Evolutionary conservation across 1,140 invertebrate genomes (phyloP), one percentile per base, ranked within the genome.

Genomic region (Scylla paramamosain): DNA sequence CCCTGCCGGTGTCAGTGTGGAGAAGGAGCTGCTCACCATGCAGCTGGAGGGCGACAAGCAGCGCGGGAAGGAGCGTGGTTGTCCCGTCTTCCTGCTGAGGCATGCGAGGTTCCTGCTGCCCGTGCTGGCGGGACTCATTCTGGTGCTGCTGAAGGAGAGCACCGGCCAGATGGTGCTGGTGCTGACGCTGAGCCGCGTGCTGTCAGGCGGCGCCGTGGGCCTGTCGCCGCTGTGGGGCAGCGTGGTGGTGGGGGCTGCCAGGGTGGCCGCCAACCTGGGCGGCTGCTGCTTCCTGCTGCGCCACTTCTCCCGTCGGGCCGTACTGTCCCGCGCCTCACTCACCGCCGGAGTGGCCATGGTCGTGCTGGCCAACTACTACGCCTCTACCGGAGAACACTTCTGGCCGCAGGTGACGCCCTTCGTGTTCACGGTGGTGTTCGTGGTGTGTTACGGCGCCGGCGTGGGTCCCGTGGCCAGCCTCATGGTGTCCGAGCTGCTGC

Each of bases 131-230:
- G 67, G 88, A 3, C 20, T 94, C 3, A 87, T 32, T n/a, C 45
- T 94, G 25, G 52, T 94, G 77, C 59, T 93, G 29, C 82, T 95
- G 29, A 95, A 95, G 84, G 95, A 95, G 59, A 52, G 77, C 45
- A 94, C 95, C 8, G 93, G 95, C 14, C 95, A 95, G 89, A 91
- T 95, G 32, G 89, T 91, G 25, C 45, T 95, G 28, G 59, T 87
- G 39, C 46, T 93, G 45, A 86, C 52, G n/a, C 82, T 86, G n/a
- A 84, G 87, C n/a, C 90, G 82, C 39, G 87, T 95, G 45, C 92
- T 92, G 29, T 82, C 48, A 16, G 59, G 59, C 8, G 83, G 52
- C 20, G 32, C 91, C 25, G 46, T 82, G 46, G 94, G 91, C 32
- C 28, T 95, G n/a, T 88, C 91, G 20, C 94, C 94, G 14, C 46